Percentiles rank a stretch among this genome's conserved stretches.
phyloP scores from a whole-genome alignment of 2,113 vertebrate genomes.

The Dicerorhinus sumatrensis region DNA sequence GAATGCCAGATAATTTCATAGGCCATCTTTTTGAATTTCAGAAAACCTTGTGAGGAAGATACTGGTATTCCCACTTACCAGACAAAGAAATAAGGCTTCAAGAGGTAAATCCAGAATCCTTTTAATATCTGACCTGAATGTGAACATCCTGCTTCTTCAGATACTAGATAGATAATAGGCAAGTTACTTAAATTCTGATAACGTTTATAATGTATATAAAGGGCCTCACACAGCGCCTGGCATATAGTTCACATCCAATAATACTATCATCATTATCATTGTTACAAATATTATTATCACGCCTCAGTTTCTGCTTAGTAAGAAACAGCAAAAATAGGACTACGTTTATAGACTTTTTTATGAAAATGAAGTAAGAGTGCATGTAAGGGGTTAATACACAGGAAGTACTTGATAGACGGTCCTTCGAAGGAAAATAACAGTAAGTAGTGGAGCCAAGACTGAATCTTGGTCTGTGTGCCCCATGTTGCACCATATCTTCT shows the following conservation, averaged over 20 bases:
- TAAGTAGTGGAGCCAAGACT: not conserved
- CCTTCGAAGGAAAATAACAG: not conserved
- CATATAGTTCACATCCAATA: accelerated
- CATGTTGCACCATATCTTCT: not conserved
- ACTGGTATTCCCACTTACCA: not conserved
- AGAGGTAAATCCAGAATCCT: not conserved
- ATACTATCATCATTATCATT: not conserved
- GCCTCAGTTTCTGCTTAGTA: not conserved
- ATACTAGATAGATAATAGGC: not conserved
- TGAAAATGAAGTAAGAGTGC: not conserved
- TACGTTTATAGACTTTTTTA: not conserved
- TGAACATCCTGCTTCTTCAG: not conserved
- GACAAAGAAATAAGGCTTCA: not conserved
- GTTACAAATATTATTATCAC: not conserved
- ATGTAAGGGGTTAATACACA: not conserved
- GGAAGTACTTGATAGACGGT: not conserved
- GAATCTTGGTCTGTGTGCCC: not conserved
- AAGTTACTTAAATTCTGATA: not conserved
- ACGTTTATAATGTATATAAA: not conserved
- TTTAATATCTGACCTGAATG: not conserved
- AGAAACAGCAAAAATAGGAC: not conserved
- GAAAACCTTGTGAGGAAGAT: not conserved
- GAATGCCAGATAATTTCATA: not conserved
- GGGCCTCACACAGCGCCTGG: not conserved
- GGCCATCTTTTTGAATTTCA: not conserved